phyloP scores from a whole-genome alignment of 2,888 invertebrate genomes.

The Vanessa cardui region DNA sequence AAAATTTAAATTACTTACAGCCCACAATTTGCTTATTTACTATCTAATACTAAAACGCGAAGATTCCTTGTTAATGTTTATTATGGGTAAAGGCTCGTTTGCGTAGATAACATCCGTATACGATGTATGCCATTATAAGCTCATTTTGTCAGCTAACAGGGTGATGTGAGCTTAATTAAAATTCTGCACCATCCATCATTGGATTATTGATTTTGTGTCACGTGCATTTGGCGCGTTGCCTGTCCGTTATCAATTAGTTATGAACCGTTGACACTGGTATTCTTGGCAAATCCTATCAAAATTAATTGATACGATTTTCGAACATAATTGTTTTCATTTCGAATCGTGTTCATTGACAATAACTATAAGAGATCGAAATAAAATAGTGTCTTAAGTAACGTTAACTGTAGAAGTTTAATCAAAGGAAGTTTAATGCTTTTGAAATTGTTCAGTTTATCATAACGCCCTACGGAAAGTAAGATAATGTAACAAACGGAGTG shows the following conservation, averaged over 20 bases:
- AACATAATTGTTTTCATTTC: constrained; percentile 24
- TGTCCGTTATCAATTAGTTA: constrained; percentile 72
- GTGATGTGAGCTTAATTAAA: constrained; percentile 79
- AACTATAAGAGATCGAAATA: not conserved
- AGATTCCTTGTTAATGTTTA: constrained; percentile 35
- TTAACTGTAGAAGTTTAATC: constrained; percentile 15
- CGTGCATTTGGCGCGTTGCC: constrained; percentile 63
- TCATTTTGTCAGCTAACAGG: constrained; percentile 74
- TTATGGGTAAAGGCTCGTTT: constrained; percentile 38
- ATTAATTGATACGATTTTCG: constrained; percentile 32
- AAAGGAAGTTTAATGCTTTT: constrained; percentile 46
- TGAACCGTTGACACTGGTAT: constrained; percentile 50
- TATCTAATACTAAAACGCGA: constrained; percentile 25
- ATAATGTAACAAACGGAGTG: constrained; percentile 62
- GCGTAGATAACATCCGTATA: constrained; percentile 40
- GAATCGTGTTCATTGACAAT: not conserved
- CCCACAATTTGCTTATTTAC: constrained; percentile 28
- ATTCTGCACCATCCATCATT: constrained; percentile 75
- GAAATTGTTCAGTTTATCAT: constrained; percentile 68
- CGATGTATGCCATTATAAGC: constrained; percentile 64
- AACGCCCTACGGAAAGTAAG: constrained; percentile 62
- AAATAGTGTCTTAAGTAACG: not conserved
- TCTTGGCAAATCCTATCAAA: constrained; percentile 38
- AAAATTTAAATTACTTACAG: constrained; percentile 29
- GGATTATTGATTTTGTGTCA: constrained; percentile 78